A percentile compares a stretch with the other conserved stretches of the same genome.
phyloP scores from a whole-genome alignment of 2,113 vertebrate genomes.

The Rhynchomys soricoides region DNA sequence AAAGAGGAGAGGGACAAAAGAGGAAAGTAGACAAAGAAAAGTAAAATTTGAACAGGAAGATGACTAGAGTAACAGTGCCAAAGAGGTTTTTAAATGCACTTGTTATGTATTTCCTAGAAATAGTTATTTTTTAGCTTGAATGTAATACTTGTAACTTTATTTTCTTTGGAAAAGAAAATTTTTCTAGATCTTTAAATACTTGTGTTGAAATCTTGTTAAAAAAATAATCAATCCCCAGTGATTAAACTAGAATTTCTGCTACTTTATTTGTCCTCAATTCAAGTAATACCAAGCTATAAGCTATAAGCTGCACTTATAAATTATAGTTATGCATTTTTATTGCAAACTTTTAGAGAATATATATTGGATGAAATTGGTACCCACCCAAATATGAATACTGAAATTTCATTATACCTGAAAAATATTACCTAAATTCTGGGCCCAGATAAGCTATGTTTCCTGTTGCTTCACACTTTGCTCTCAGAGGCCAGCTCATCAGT shows the following conservation, averaged over 20 bases:
- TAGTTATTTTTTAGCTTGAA: conserved; percentile 23
- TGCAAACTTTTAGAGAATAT: neutral
- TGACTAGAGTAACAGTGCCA: neutral
- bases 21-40: neutral
- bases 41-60: neutral
- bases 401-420: neutral
- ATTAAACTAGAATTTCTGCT: neutral
- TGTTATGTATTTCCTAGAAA: neutral
- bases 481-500: neutral
- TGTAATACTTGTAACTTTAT: neutral
- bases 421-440: neutral
- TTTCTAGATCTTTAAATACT: neutral
- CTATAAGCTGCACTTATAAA: neutral
- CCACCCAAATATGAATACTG: neutral
- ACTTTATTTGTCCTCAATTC: neutral
- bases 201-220: neutral
- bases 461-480: neutral
- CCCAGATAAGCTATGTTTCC: neutral
- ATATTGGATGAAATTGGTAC: neutral
- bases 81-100: neutral
- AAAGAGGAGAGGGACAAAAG: neutral
- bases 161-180: neutral
- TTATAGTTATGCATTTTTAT: neutral
- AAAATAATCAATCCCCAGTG: neutral
- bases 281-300: neutral